phyloP scores from a whole-genome alignment of 2,888 invertebrate genomes.

The Trissoscelio sp. region DNA sequence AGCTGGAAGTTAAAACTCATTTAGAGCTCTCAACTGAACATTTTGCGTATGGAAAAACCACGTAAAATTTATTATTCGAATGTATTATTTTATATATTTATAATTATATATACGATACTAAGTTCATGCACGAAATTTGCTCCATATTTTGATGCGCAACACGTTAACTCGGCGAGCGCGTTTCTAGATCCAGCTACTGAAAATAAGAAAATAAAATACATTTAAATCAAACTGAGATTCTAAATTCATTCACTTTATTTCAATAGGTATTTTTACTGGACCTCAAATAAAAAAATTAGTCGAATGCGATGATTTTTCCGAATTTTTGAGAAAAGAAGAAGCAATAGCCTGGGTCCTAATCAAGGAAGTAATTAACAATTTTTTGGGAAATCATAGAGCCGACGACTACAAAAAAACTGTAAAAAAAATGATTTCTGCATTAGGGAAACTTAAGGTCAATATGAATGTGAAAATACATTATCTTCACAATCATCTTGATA shows the following conservation, averaged over 20 bases:
- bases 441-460: not conserved
- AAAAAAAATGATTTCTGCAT: not conserved
- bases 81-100: too few relatives aligned
- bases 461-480: not conserved
- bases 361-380: not conserved
- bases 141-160: too few relatives aligned
- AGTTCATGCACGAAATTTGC: too few relatives aligned
- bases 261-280: not conserved
- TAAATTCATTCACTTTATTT: not conserved
- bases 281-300: not conserved
- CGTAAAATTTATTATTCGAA: too few relatives aligned
- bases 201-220: too few relatives aligned
- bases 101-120: too few relatives aligned
- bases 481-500: not conserved
- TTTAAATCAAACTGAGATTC: too few relatives aligned
- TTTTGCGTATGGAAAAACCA: too few relatives aligned
- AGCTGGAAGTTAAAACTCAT: too few relatives aligned
- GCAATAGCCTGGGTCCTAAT: not conserved
- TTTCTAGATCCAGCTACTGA: too few relatives aligned
- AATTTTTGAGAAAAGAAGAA: not conserved
- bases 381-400: not conserved
- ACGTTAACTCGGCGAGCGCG: too few relatives aligned
- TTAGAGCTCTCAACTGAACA: too few relatives aligned
- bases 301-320: not conserved
- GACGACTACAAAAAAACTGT: not conserved